Evolutionary conservation across 2,797 vertebrate genomes (phyloP).

Genomic region (Acanthis flammea): DNA sequence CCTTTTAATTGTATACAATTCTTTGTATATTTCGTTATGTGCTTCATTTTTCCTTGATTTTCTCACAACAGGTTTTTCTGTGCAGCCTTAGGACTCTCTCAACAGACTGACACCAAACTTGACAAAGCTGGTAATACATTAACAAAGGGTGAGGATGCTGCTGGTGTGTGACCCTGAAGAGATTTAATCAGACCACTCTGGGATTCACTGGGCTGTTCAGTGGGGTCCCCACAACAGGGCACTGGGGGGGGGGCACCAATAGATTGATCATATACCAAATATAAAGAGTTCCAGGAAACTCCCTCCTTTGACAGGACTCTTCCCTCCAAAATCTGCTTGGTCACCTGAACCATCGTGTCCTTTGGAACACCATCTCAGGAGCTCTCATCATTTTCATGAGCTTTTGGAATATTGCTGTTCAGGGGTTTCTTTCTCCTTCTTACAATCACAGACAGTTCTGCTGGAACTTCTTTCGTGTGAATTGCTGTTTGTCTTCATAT

Average conservation of each 20-base stretch:
- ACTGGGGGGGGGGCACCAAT: too few species aligned
- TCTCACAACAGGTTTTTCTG: neutral
- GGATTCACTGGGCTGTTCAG: neutral
- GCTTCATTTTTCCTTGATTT: neutral
- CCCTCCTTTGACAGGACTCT: neutral
- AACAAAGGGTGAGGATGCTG: neutral
- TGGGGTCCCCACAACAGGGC: neutral
- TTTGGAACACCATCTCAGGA: neutral
- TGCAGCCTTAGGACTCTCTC: neutral
- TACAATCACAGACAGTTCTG: neutral
- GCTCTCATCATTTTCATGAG: accelerated
- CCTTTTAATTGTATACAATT: neutral
- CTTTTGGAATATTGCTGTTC: neutral
- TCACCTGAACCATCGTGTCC: neutral
- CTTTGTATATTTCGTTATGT: neutral
- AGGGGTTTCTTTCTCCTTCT: neutral
- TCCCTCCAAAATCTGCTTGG: neutral
- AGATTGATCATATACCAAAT: neutral
- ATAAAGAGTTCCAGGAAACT: neutral
- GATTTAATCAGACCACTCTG: neutral
- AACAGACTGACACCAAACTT: neutral
- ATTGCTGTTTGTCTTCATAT: neutral
- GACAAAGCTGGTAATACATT: neutral
- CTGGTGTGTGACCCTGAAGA: neutral
- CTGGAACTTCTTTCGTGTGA: neutral